A percentile compares a stretch with the other conserved stretches of the same genome.
These are phyloP conservation scores for Chironomus tepperi DNA, from an alignment of 1,140 invertebrate species.

Conservation along the genomic window DNA sequence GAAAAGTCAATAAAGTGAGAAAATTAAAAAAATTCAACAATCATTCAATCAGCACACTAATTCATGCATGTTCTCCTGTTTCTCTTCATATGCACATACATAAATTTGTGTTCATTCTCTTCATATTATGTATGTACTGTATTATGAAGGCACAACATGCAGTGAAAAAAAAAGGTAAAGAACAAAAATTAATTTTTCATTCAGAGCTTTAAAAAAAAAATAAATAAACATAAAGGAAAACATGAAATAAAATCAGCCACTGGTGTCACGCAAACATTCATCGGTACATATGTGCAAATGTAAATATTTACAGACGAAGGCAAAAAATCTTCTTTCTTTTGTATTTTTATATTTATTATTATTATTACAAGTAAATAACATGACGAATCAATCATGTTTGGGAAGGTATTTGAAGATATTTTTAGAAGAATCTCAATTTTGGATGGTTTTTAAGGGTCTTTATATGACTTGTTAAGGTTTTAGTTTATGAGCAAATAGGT, in stretches of 20 bases:
- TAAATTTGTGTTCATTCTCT: neutral
- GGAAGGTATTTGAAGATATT: no score
- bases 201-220: neutral
- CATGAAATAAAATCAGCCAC: conserved; percentile 17
- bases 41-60: neutral
- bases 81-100: conserved; percentile 6
- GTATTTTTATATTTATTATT: neutral
- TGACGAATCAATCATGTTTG: no score
- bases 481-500: no score
- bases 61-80: conserved; percentile 6
- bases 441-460: no score
- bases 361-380: no score
- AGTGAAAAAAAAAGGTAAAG: neutral
- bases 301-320: neutral
- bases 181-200: conserved; percentile 4
- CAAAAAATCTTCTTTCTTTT: neutral
- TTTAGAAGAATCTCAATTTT: no score
- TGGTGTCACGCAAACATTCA: conserved; percentile 15
- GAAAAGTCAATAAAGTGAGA: no score
- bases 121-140: no score
- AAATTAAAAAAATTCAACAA: no score
- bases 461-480: no score
- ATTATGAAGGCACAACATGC: neutral
- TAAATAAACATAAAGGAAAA: conserved; percentile 10
- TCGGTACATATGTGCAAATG: neutral